A percentile compares a stretch with the other conserved stretches of the same genome.
phyloP scores from a whole-genome alignment of 2,888 invertebrate species.

The Andrena hattorfiana region DNA sequence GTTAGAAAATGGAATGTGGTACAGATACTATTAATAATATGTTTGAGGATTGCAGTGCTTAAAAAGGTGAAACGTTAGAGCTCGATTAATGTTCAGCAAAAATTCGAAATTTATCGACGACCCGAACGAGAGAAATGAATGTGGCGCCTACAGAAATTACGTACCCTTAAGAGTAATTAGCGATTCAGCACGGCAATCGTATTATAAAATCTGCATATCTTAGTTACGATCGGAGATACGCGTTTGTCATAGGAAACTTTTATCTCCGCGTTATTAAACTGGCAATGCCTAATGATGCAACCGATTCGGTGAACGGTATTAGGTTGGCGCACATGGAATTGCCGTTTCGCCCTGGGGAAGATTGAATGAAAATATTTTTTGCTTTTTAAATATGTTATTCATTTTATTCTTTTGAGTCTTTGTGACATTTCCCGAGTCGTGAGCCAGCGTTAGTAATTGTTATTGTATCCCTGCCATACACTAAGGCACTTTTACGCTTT shows the following conservation, averaged over 20 bases:
- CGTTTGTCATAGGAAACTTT: constrained; percentile 42
- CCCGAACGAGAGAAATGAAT: constrained; percentile 3
- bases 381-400: too few relatives aligned
- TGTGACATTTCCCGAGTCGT: too few relatives aligned
- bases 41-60: neutral
- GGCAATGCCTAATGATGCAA: constrained; percentile 24
- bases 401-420: too few relatives aligned
- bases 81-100: neutral
- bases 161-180: constrained; percentile 39
- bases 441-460: too few relatives aligned
- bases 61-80: neutral
- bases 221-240: constrained; percentile 35
- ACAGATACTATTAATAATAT: neutral
- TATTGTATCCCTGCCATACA: too few relatives aligned
- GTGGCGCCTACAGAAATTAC: constrained; percentile 31
- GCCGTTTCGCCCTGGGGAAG: too few relatives aligned
- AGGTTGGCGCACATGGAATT: too few relatives aligned
- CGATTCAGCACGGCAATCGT: constrained; percentile 44
- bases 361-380: too few relatives aligned
- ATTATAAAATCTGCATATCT: constrained; percentile 57
- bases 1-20: neutral
- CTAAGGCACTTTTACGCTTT: too few relatives aligned
- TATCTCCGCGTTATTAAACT: constrained; percentile 26
- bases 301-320: constrained; percentile 37
- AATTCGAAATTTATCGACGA: constrained; percentile 27